These are phyloP conservation scores for Phenacoccus solenopsis DNA, from an alignment of 1,140 invertebrate genomes.

Conservation along the genomic window DNA sequence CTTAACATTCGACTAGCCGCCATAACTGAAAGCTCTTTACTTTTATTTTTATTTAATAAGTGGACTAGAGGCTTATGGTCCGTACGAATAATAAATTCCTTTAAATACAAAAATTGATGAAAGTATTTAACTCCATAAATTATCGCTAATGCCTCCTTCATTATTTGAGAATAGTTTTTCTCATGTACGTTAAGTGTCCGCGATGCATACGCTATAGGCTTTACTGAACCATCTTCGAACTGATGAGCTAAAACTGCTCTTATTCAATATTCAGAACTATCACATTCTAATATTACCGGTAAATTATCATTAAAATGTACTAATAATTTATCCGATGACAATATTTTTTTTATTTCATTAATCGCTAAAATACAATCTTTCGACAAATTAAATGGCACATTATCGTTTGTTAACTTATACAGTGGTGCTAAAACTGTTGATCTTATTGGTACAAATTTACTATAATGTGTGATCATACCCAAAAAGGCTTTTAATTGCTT, in stretches of 20 bases:
- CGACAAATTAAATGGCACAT: slow-evolving; percentile 24
- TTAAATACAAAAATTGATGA: slow-evolving; percentile 35
- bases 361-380: slow-evolving; percentile 18
- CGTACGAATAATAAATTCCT: slow-evolving; percentile 36
- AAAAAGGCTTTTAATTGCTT: slow-evolving; percentile 31
- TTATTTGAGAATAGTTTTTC: slow-evolving; percentile 29
- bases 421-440: slow-evolving; percentile 26
- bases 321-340: slow-evolving; percentile 20
- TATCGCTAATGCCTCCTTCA: slow-evolving; percentile 40
- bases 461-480: slow-evolving; percentile 32
- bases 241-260: slow-evolving; percentile 19
- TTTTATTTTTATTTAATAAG: slow-evolving; percentile 31
- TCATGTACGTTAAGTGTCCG: slow-evolving; percentile 28
- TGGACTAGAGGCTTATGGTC: slow-evolving; percentile 39
- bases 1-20: neutral
- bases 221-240: neutral
- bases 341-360: slow-evolving; percentile 20
- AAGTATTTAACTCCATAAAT: slow-evolving; percentile 36
- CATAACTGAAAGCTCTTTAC: slow-evolving; percentile 18
- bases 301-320: slow-evolving; percentile 24
- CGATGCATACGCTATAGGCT: slow-evolving; percentile 29
- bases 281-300: slow-evolving; percentile 21
- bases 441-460: slow-evolving; percentile 30
- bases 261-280: slow-evolving; percentile 25
- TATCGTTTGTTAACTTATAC: slow-evolving; percentile 25